Evolutionary conservation across 1,140 invertebrate genomes (phyloP), one percentile per base, ranked within the genome.

Genomic region (Nasonia longicornis): DNA sequence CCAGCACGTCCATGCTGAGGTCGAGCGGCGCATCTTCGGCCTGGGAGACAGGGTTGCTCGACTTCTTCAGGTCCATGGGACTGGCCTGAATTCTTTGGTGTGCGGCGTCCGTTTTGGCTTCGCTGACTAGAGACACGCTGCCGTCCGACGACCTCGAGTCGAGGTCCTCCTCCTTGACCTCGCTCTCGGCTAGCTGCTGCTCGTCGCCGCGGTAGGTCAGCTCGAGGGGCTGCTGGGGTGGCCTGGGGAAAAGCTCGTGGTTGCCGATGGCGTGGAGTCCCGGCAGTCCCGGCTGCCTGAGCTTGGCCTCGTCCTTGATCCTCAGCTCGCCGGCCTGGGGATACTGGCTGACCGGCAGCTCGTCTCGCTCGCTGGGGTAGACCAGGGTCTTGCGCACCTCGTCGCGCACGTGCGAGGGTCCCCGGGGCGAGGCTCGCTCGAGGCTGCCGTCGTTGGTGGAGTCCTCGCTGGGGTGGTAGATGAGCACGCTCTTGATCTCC

Each of bases 391-490:
- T 90, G 12, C 89, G 86, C 0, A 83, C 83, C 0, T 91, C 90
- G 3, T 89, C 87, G 1, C 86, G 84, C 0, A 72, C 83, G 86
- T 2, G 91, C 86, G 84, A 92, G 87, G 84, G 92, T 88, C 22
- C 88, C 84, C 12, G 90, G 12, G 80, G 87, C 0, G 91, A 87
- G 84, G 92, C 93, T 0, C 91, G 89, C 73, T 92, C 93, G 0
- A 94, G 35, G 22, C 82, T 91, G 42, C 94, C 94, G 35, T 95
- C 95, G 80, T 95, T 95, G 22, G 94, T 94, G 2, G 95, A 93
- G 82, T 97, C 95, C 90, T 96, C 95, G 1, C 94, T 95, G 0
- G 95, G 95, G 90, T 97, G 96, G 85, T 97, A 96, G 69, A 96
- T 96, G 73, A 98, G 95, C 3, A 95, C 94, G 64, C 94, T 94